Percentiles rank a stretch among this genome's conserved stretches.
These are phyloP conservation scores for Diorhabda elongata DNA, from an alignment of 1,140 invertebrate genomes.

Conservation along the genomic window DNA sequence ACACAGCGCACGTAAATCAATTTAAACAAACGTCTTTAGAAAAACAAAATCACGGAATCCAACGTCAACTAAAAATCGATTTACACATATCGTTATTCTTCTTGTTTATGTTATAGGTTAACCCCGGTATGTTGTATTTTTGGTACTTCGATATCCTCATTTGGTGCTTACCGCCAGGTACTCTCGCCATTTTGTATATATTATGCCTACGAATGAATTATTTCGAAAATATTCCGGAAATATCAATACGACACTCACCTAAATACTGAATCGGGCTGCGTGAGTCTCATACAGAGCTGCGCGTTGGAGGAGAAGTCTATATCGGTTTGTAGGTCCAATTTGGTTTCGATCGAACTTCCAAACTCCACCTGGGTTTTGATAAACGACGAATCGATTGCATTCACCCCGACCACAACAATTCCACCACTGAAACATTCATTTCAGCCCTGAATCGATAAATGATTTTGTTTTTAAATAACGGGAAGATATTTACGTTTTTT, in stretches of 20 bases:
- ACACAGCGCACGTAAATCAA: slow-evolving; percentile 15
- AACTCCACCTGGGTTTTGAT: slow-evolving; percentile 68
- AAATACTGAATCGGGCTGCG: slow-evolving; percentile 63
- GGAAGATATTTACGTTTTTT: slow-evolving; percentile 59
- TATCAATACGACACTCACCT: slow-evolving; percentile 48
- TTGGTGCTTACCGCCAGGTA: slow-evolving; percentile 63
- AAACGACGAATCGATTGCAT: slow-evolving; percentile 64
- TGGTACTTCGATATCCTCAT: slow-evolving; percentile 57
- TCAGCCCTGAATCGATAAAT: no score
- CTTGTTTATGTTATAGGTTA: slow-evolving; percentile 69
- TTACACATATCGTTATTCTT: slow-evolving; percentile 79
- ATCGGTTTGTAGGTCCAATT: slow-evolving; percentile 70
- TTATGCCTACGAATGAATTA: slow-evolving; percentile 54
- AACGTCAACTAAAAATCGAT: slow-evolving; percentile 29
- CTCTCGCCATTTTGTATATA: slow-evolving; percentile 64
- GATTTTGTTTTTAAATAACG: no score
- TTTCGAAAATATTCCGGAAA: background rate
- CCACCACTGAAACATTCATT: slow-evolving; percentile 58
- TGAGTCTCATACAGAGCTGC: slow-evolving; percentile 76
- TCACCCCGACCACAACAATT: slow-evolving; percentile 61
- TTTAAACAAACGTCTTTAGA: no score
- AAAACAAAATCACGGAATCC: no score
- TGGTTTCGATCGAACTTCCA: slow-evolving; percentile 64
- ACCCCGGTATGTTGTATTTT: slow-evolving; percentile 55
- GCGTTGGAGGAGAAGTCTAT: slow-evolving; percentile 75